Base-by-base conservation (phyloP, 2,797 vertebrate genomes). In the Loriculus beryllinus region DNA sequence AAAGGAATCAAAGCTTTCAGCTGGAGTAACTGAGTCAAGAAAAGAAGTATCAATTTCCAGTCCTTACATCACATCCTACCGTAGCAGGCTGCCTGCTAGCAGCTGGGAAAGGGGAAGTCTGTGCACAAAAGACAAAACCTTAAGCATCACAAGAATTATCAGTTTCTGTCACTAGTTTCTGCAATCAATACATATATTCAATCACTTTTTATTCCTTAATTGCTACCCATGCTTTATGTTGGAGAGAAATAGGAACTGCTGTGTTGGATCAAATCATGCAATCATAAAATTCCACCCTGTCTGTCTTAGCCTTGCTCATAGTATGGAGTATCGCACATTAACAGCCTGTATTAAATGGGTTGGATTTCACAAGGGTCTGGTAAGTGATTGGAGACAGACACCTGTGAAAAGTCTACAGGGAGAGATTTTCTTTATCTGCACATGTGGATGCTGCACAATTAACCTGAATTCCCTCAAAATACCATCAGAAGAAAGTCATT, bases 1-100 rank as follows among this genome's bases (percentile, higher is more conserved):
- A 88, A 93, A 95, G 62, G 88, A 96, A 88, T 83, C 87, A 90
- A 94, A 93, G 71, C 82, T 96, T 86, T 93, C 82, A 95, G 68
- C 83, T 71, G 60, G 71, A 93, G 63, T 95, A 74, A 71, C 56
- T 70, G 86, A 96, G 63, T 91, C 57, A 92, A 95, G 79, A 78
- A 92, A 90, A 96, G 82, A 94, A 94, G 59, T 48, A 82, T 26
- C 83, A 84, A 84, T 94, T 95, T 96, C 81, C 80, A 89, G 85
- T 71, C 69, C 81, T 92, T 79, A 20, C 35, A 77, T 81, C 86
- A 85, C 63, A 72, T 82, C 67, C 82, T 85, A 60, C 45, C 1
- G 22, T 60, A 93, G 74, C 64, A 85, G 71, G 26, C 68, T 89
- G 82, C 91, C 80, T 72, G 72, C 91, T 67, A 75, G 68, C 80